These are phyloP conservation scores for Brienomyrus brachyistius DNA, from an alignment of 2,113 vertebrate genomes.

Conservation along the genomic window DNA sequence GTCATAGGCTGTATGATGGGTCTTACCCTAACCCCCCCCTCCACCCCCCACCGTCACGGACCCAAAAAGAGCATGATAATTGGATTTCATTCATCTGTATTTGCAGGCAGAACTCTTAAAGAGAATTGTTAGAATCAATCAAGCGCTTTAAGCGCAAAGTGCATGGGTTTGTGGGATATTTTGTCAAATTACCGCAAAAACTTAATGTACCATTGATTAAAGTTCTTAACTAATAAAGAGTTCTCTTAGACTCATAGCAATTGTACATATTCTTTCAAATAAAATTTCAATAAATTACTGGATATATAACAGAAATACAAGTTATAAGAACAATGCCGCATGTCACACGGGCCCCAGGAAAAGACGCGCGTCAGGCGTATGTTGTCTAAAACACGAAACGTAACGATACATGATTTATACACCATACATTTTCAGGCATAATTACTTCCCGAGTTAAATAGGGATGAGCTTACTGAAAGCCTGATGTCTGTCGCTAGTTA, in stretches of 20 bases:
- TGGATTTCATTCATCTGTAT: constrained; percentile 55
- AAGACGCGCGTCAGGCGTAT: not conserved
- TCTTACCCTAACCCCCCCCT: not conserved
- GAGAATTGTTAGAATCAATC: not conserved
- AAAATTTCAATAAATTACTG: not conserved
- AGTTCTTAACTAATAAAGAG: not conserved
- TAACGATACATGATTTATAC: not conserved
- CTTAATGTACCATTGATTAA: not conserved
- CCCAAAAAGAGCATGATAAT: constrained; percentile 51
- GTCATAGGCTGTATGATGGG: not conserved
- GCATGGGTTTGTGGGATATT: not conserved
- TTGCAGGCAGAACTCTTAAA: constrained; percentile 18
- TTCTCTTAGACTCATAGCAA: not conserved
- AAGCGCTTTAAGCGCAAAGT: not conserved
- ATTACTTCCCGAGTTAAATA: not conserved
- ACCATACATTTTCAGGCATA: not conserved
- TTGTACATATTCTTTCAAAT: not conserved
- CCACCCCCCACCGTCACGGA: constrained; percentile 23
- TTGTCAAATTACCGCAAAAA: not conserved
- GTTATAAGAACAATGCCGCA: not conserved
- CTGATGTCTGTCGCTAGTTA: not conserved
- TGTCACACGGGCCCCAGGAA: not conserved
- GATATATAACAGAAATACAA: not conserved
- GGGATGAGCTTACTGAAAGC: not conserved
- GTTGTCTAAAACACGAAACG: not conserved